Base-by-base conservation (phyloP, 2,888 invertebrate genomes). In the Leptinotarsa haldemani region DNA sequence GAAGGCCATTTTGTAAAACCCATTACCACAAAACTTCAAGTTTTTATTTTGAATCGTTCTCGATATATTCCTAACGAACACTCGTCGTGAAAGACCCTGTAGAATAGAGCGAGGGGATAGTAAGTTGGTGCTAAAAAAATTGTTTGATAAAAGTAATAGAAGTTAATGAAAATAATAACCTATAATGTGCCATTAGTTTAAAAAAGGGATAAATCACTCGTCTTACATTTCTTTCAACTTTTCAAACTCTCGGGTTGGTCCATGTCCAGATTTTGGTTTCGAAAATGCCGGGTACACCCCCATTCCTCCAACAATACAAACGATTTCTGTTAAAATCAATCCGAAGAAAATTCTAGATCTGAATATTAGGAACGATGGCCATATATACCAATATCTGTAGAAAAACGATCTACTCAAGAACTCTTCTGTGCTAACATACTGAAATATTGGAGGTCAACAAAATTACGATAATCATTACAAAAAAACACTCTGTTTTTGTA, bases 281-380 rank as follows among this genome's bases (percentile, higher is more conserved):
- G 93, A 90, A 47, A 89, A 89, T 0, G 89, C 89, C 0, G 98
- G 98, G 87, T 99, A 99, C 1, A 95, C 96, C 2, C 98, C 99
- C 16, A 99, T 89, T 0, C 97, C 97, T 2, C 95, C 94, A 86
- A 95, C 93, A 18, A 95, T 95, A 84, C 97, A 97, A n/a, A 96
- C 95, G 86, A 95, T 94, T 87, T 98, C 98, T 0, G 97, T 95
- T 70, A 98, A 86, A 0, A 94, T 92, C 90, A 98, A 93, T 0
- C 97, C 98, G 16, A 93, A 91, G 85, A 97, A 98, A 79, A 99
- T 94, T 69, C 98, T 91, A 88, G 95, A 93, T 7, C 97, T 93
- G 87, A 98, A 98, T 71, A 93, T 93, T 65, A 95, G 92, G 86
- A 98, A 99, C 74, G 94, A 90, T 0, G 95, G 94, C 89, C 95